phyloP scores from a whole-genome alignment of 2,113 vertebrate genomes.

The Amazona guildingii region DNA sequence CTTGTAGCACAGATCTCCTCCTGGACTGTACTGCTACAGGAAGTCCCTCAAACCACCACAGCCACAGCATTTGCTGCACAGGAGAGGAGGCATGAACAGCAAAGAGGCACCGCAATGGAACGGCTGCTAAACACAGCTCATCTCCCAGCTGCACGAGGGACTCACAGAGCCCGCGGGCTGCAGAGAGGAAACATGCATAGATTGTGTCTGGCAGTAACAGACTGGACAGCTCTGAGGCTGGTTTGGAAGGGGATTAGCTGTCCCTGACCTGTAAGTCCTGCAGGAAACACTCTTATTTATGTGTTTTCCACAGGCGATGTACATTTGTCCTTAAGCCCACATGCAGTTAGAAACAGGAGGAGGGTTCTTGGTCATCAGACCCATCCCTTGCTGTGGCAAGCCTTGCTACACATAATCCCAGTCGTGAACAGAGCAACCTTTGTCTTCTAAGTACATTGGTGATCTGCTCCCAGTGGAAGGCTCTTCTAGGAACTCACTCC shows the following conservation, averaged over 20 bases:
- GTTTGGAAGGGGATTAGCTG: neutral
- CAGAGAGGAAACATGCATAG: neutral
- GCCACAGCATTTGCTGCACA: neutral
- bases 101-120: neutral
- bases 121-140: neutral
- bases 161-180: neutral
- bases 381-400: neutral
- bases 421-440: neutral
- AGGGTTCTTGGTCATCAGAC: neutral
- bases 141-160: rapidly evolving
- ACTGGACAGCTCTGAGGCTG: neutral
- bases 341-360: neutral
- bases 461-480: neutral
- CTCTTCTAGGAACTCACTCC: slow-evolving; percentile 10
- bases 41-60: neutral
- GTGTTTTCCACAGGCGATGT: neutral
- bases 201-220: neutral
- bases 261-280: neutral
- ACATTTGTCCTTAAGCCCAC: neutral
- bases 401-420: neutral
- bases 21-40: neutral
- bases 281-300: neutral
- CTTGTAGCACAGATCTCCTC: neutral
- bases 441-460: neutral
- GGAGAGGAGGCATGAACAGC: rapidly evolving